phyloP scores from a whole-genome alignment of 2,888 invertebrate genomes.

The Drosophila sordidapex region DNA sequence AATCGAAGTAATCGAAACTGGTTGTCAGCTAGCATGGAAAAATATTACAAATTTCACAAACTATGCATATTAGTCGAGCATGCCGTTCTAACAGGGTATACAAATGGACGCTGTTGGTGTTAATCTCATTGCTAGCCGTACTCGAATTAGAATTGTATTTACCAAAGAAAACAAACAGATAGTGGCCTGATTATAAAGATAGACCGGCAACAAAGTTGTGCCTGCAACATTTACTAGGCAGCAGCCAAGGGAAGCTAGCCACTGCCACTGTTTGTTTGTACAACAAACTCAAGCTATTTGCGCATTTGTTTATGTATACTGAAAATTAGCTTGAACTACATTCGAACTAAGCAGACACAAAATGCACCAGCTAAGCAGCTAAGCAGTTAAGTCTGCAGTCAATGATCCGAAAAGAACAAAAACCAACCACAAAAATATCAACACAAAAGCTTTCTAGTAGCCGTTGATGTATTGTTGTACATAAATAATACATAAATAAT shows the following conservation, averaged over 20 bases:
- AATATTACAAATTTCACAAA: background rate
- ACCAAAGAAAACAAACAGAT: conserved; percentile 50
- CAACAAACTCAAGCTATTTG: conserved; percentile 30
- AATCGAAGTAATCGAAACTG: background rate
- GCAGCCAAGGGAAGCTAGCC: conserved; percentile 17
- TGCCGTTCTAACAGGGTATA: conserved; percentile 9
- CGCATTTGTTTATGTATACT: conserved; percentile 29
- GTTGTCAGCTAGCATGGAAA: background rate
- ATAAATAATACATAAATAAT: background rate
- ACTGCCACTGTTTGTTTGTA: conserved; percentile 27
- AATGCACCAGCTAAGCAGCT: conserved; percentile 12
- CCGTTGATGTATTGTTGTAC: background rate
- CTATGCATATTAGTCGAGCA: background rate
- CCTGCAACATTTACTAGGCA: conserved; percentile 8
- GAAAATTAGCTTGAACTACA: conserved; percentile 17
- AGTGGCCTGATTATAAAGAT: conserved; percentile 61
- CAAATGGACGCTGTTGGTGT: conserved; percentile 20
- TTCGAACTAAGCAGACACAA: conserved; percentile 12
- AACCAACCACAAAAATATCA: background rate
- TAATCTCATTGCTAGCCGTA: conserved; percentile 5
- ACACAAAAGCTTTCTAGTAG: background rate
- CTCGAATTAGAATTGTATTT: conserved; percentile 44
- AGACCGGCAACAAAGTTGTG: conserved; percentile 36
- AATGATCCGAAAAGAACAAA: conserved; percentile 14
- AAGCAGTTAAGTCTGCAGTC: conserved; percentile 6